These are phyloP conservation scores for Gastracanthus pulcherrimus DNA, from an alignment of 2,888 invertebrate species.

Conservation along the genomic window DNA sequence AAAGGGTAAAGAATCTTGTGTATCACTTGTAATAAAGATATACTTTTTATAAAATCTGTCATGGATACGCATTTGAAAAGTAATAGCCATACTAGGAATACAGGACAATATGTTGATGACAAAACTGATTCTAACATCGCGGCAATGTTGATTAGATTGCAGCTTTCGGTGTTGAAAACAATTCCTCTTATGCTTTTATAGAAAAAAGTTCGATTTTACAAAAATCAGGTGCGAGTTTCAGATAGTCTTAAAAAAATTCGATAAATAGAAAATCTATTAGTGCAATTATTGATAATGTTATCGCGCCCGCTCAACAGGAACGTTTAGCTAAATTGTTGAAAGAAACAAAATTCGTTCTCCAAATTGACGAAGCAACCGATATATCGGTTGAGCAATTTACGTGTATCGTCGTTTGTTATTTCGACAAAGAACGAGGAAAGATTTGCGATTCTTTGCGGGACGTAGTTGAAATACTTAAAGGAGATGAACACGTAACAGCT, in stretches of 20 bases:
- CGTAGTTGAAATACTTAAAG: background rate
- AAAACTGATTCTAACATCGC: too few species aligned
- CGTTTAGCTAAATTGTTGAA: background rate
- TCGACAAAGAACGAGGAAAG: background rate
- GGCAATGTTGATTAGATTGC: background rate
- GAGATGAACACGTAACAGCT: background rate
- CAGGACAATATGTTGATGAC: background rate
- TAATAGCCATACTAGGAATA: background rate
- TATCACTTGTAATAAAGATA: too few species aligned
- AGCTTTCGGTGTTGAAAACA: background rate
- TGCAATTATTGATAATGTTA: background rate
- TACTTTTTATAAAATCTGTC: background rate
- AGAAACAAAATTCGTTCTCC: background rate
- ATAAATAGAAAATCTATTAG: background rate
- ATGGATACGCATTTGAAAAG: background rate
- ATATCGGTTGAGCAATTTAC: background rate
- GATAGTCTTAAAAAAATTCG: background rate
- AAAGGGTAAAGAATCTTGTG: too few species aligned
- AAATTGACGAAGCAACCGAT: constrained; percentile 31
- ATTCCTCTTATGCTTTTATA: too few species aligned
- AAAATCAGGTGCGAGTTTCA: background rate
- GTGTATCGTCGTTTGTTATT: constrained; percentile 26
- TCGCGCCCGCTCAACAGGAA: background rate
- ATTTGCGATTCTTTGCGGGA: constrained; percentile 4
- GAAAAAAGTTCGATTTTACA: too few species aligned